Percentiles rank a stretch among this genome's conserved stretches.
Evolutionary conservation across 2,797 vertebrate species (phyloP).

Genomic region (Oreochromis mossambicus): DNA sequence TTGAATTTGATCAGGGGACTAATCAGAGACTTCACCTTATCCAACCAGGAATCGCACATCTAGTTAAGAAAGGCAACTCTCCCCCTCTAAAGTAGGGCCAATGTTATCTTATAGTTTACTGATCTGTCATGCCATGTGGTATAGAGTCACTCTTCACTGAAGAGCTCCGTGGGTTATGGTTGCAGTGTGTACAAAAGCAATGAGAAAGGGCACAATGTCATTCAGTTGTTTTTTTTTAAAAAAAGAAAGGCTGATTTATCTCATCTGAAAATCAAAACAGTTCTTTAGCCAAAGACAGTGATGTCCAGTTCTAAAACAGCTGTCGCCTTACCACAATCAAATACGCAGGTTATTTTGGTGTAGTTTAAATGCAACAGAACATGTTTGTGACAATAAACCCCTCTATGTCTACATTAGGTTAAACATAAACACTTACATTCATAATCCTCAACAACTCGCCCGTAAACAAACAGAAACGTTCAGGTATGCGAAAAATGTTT

Average conservation of each 20-base stretch:
- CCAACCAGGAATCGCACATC: conserved; percentile 27
- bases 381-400: conserved; percentile 51
- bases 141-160: conserved; percentile 70
- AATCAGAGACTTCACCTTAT: conserved; percentile 33
- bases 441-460: conserved; percentile 58
- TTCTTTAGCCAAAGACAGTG: conserved; percentile 79
- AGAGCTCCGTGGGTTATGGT: conserved; percentile 64
- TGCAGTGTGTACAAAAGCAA: conserved; percentile 70
- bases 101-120: conserved; percentile 41
- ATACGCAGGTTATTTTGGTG: conserved; percentile 70
- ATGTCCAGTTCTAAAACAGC: conserved; percentile 68
- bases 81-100: conserved; percentile 45
- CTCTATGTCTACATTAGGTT: conserved; percentile 49
- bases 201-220: conserved; percentile 61
- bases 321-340: conserved; percentile 60
- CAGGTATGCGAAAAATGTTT: conserved; percentile 44
- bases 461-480: conserved; percentile 58
- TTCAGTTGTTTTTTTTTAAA: neutral
- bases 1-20: conserved; percentile 41
- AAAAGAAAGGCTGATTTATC: conserved; percentile 64
- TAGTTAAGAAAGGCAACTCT: conserved; percentile 46
- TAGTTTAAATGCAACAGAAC: conserved; percentile 65
- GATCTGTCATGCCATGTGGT: conserved; percentile 52
- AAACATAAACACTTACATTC: conserved; percentile 74
- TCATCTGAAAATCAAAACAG: conserved; percentile 78